Conservation (phyloP, 2,113 vertebrate genomes). For the Baryphthengus martii region DNA sequence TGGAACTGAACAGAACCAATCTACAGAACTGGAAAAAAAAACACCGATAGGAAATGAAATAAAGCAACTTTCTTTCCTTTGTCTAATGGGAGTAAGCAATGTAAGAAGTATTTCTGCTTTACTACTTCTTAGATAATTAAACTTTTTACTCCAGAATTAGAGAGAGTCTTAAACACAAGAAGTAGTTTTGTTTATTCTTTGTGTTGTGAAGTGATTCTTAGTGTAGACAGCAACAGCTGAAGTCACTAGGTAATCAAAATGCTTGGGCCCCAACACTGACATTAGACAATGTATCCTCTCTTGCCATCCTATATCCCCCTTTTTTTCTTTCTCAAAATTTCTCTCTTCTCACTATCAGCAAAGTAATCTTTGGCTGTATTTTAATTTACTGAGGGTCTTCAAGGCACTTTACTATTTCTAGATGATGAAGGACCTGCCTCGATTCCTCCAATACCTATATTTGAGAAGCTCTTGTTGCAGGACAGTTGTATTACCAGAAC, state of each 20-base stretch:
- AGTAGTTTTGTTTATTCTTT: background rate
- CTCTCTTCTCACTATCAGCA: background rate
- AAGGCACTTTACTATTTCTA: background rate
- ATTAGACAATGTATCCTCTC: background rate
- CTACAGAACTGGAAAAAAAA: background rate
- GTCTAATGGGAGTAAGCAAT: background rate
- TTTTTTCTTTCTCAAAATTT: background rate
- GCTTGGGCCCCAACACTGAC: background rate
- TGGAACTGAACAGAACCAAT: background rate
- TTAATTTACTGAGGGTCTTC: background rate
- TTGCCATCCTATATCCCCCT: background rate
- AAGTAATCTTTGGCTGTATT: background rate
- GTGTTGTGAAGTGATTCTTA: conserved; percentile 9
- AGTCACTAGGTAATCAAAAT: background rate
- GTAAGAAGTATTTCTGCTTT: background rate
- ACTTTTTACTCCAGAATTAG: background rate
- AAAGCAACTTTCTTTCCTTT: background rate
- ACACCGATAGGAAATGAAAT: background rate
- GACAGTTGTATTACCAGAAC: background rate
- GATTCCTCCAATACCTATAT: background rate
- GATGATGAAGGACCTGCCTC: background rate
- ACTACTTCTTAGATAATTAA: background rate
- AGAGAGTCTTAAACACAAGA: background rate
- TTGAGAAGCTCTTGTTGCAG: background rate
- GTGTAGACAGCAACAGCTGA: background rate